These are phyloP conservation scores for Pterobdella sp. DNA, from an alignment of 2,888 invertebrate genomes.

Conservation along the genomic window DNA sequence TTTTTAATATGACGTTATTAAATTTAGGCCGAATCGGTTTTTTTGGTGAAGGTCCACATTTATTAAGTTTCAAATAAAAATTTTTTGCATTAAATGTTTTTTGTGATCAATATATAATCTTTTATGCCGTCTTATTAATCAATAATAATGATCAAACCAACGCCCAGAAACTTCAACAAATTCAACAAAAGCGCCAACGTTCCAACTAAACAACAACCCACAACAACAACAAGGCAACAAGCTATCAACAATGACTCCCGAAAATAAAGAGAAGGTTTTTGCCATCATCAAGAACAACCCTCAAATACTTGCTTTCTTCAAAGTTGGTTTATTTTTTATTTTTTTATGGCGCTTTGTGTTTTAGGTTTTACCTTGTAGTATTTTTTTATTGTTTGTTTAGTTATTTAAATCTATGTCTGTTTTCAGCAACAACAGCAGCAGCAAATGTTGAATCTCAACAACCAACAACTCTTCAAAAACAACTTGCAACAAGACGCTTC, in stretches of 20 bases:
- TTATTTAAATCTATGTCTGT: neutral
- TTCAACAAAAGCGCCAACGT: constrained; percentile 17
- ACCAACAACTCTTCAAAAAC: constrained; percentile 7
- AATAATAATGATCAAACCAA: constrained; percentile 11
- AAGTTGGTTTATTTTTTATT: neutral
- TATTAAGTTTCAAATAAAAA: too few relatives aligned
- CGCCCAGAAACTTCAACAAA: constrained; percentile 12
- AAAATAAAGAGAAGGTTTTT: neutral
- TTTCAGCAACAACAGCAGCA: constrained; percentile 22
- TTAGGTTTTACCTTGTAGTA: neutral
- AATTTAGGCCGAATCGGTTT: neutral
- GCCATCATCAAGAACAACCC: neutral
- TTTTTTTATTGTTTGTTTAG: neutral
- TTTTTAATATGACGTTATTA: neutral
- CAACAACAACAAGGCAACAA: constrained; percentile 1
- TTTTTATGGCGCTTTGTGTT: neutral
- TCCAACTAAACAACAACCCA: neutral
- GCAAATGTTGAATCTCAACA: neutral
- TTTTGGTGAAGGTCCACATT: too few relatives aligned
- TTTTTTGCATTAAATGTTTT: neutral
- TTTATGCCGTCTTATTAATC: neutral
- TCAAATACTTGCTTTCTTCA: neutral
- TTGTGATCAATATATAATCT: neutral
- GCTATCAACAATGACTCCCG: neutral
- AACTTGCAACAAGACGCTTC: neutral